Percentiles rank a stretch among this genome's conserved stretches.
phyloP scores from a whole-genome alignment of 2,888 invertebrate species.

The Acrobasis consociella region DNA sequence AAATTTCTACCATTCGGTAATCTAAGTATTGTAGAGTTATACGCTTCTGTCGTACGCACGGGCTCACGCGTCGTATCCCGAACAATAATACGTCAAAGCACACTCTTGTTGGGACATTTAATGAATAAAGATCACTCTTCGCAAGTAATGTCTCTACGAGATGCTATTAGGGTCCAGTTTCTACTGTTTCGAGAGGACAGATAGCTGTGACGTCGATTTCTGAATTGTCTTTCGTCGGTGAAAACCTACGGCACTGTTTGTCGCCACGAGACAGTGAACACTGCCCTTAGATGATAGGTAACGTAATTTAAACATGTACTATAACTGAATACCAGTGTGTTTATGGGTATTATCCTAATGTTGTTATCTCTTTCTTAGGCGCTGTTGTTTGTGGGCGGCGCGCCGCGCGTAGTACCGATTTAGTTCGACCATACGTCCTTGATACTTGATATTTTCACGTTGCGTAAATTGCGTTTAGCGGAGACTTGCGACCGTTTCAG shows the following conservation, averaged over 20 bases:
- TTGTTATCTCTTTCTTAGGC: constrained; percentile 83
- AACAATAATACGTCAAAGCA: constrained; percentile 67
- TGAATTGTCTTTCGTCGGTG: neutral
- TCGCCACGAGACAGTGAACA: neutral
- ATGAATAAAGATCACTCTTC: constrained; percentile 26
- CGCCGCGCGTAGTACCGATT: constrained; percentile 49
- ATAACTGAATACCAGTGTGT: constrained; percentile 62
- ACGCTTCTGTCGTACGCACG: constrained; percentile 51
- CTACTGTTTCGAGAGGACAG: neutral
- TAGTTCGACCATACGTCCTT: constrained; percentile 24
- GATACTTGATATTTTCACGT: constrained; percentile 23
- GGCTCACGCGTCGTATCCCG: constrained; percentile 53
- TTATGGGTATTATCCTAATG: constrained; percentile 75
- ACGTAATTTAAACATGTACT: constrained; percentile 58
- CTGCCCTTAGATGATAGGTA: constrained; percentile 46
- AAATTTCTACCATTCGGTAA: constrained; percentile 54
- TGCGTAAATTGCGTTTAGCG: no score
- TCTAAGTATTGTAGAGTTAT: constrained; percentile 49
- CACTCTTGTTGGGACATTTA: constrained; percentile 60
- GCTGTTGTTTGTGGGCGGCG: constrained; percentile 73
- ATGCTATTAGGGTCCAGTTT: constrained; percentile 37
- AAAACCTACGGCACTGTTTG: neutral
- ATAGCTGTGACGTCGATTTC: neutral
- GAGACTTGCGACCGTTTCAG: no score
- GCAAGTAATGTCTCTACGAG: constrained; percentile 61